Conservation (phyloP, 2,888 invertebrate species). For the Ceriagrion tenellum region DNA sequence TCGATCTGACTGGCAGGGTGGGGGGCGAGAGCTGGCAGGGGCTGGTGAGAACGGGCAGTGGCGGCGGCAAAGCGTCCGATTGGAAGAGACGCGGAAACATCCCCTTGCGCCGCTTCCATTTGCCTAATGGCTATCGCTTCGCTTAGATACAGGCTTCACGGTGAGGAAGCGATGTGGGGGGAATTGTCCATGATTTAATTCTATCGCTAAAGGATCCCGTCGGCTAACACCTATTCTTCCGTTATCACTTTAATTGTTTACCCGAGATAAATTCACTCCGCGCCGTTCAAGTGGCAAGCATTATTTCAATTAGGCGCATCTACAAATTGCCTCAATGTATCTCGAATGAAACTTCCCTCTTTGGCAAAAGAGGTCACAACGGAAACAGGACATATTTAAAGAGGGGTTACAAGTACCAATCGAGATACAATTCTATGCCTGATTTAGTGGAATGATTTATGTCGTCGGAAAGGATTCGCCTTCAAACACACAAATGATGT, state of each 20-base stretch:
- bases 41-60: no score
- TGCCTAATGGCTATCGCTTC: background rate
- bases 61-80: background rate
- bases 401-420: no score
- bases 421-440: no score
- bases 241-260: background rate
- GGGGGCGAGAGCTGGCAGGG: no score
- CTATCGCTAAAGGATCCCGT: background rate
- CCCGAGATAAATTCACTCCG: background rate
- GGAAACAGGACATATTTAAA: no score
- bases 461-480: no score
- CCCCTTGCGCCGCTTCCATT: background rate
- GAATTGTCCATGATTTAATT: background rate
- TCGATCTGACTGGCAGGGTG: no score
- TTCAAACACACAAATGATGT: no score
- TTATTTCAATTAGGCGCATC: background rate
- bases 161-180: background rate
- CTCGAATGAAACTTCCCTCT: no score
- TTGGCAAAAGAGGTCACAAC: no score
- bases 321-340: no score
- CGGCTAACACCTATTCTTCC: background rate
- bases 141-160: background rate
- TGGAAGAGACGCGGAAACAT: background rate
- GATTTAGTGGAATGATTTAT: no score
- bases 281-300: background rate